These are phyloP conservation scores for Pterois miles DNA, from an alignment of 2,797 vertebrate species.

Conservation along the genomic window DNA sequence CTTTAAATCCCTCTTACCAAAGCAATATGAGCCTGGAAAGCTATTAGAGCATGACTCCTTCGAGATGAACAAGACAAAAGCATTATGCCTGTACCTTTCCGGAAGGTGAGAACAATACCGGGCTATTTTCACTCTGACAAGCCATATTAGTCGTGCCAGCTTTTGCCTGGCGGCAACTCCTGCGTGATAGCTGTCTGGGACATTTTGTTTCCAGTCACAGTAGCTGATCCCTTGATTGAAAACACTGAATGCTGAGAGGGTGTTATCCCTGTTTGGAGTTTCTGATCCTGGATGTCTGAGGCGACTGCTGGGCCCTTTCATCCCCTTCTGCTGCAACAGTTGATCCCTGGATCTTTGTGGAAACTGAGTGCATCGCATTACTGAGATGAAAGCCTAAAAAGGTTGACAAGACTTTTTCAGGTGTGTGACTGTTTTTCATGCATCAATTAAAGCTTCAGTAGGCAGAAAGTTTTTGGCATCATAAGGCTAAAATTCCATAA, in stretches of 20 bases:
- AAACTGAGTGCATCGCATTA: constrained; percentile 44
- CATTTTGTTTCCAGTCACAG: constrained; percentile 76
- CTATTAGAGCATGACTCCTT: constrained; percentile 73
- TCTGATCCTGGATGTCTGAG: constrained; percentile 61
- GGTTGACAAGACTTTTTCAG: constrained; percentile 12
- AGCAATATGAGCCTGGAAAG: constrained; percentile 63
- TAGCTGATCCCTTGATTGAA: constrained; percentile 76
- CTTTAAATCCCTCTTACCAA: constrained; percentile 67
- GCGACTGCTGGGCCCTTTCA: constrained; percentile 44
- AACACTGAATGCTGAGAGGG: constrained; percentile 72
- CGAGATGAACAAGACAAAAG: constrained; percentile 72
- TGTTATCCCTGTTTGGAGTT: constrained; percentile 72
- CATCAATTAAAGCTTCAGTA: background rate
- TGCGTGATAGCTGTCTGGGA: constrained; percentile 65
- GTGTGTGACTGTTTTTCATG: constrained; percentile 4
- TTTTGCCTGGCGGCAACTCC: constrained; percentile 65
- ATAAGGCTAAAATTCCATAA: too few relatives aligned
- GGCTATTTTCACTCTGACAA: constrained; percentile 76
- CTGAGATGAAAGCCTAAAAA: constrained; percentile 29
- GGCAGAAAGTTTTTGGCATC: too few relatives aligned
- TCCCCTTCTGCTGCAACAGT: constrained; percentile 44
- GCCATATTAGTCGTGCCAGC: constrained; percentile 75
- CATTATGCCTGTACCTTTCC: constrained; percentile 58
- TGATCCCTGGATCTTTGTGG: constrained; percentile 67
- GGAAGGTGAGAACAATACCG: constrained; percentile 66